A percentile compares a stretch with the other conserved stretches of the same genome.
Evolutionary conservation across 1,140 invertebrate species (phyloP).

Genomic region (Globodera ellingtonae): DNA sequence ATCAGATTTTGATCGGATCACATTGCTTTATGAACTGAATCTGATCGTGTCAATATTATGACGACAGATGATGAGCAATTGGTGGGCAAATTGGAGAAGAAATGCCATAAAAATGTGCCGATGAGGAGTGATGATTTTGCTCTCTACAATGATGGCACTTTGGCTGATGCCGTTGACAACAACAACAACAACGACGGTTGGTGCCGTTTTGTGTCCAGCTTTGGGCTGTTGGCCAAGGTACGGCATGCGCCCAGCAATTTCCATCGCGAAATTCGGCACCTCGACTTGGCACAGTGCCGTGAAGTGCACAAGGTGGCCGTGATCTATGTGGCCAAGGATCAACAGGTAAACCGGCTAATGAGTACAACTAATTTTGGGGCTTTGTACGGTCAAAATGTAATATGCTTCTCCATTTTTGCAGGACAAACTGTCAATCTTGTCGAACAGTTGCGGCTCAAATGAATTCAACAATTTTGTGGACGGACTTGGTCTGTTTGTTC

Average conservation of each 20-base stretch:
- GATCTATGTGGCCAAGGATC: conserved; percentile 88
- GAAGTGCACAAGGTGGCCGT: conserved; percentile 99
- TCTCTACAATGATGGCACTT: neutral
- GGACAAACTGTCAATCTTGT: conserved; percentile 61
- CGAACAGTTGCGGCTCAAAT: conserved; percentile 50
- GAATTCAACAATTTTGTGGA: conserved; percentile 79
- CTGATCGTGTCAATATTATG: too few relatives aligned
- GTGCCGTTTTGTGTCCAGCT: conserved; percentile 46
- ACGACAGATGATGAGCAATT: neutral
- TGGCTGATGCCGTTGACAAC: neutral
- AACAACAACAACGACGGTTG: conserved; percentile 18
- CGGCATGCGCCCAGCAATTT: conserved; percentile 45
- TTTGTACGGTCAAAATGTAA: neutral
- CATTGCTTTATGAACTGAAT: too few relatives aligned
- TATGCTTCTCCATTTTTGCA: neutral
- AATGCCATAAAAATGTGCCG: neutral
- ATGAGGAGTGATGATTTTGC: neutral
- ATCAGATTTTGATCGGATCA: too few relatives aligned
- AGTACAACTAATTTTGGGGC: too few relatives aligned
- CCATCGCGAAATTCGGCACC: conserved; percentile 54
- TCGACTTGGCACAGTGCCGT: conserved; percentile 69
- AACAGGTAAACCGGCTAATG: conserved; percentile 81
- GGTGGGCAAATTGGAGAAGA: neutral
- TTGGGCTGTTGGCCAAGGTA: conserved; percentile 37
- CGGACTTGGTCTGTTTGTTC: conserved; percentile 70